Evolutionary conservation across 2,113 vertebrate species (phyloP), one percentile per base, ranked within the genome.

Genomic region (Clarias gariepinus): DNA sequence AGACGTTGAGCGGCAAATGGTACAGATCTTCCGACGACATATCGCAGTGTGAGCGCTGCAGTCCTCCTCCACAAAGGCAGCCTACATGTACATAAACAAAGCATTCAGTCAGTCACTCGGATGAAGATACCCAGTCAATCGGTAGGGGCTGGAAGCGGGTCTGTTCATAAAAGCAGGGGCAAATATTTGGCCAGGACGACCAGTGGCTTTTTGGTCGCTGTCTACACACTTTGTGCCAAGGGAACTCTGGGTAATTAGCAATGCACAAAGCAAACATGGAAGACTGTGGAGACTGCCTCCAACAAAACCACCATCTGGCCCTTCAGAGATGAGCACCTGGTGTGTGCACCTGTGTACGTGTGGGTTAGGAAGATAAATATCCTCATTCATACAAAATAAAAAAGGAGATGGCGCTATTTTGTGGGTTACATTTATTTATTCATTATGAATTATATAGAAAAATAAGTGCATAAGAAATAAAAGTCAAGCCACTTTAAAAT

Each of bases 1-100:
- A 96, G 28, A 96, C 93, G 82, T 96, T 96, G 93, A 96, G 94
- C 2, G 95, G 95, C 82, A 96, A 95, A 91, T 94, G 94, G 85
- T 95, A 96, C 89, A 94, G 93, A 87, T 95, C 89, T 73, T 90
- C 94, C 66, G 94, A 95, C 89, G 93, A 94, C 95, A 96, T 95
- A 91, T 92, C 93, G 94, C 94, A 94, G 92, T 92, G 93, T 92
- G 93, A 94, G 90, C 82, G 91, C 86, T 93, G 92, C 91, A 92
- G 93, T 92, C 92, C 92, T 90, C 95, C 92, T 94, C 92, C 92
- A 92, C 94, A 95, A 91, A 93, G 92, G 91, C 94, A 95, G 90
- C 94, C 94, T 95, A 85, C 79, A 85, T 63, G 77, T 41, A 84
- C 74, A 87, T 63, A 90, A 41, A 79, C 71, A 82, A 57, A 85